Evolutionary conservation across 2,888 invertebrate species (phyloP).

Genomic region (Pristionchus mayeri): DNA sequence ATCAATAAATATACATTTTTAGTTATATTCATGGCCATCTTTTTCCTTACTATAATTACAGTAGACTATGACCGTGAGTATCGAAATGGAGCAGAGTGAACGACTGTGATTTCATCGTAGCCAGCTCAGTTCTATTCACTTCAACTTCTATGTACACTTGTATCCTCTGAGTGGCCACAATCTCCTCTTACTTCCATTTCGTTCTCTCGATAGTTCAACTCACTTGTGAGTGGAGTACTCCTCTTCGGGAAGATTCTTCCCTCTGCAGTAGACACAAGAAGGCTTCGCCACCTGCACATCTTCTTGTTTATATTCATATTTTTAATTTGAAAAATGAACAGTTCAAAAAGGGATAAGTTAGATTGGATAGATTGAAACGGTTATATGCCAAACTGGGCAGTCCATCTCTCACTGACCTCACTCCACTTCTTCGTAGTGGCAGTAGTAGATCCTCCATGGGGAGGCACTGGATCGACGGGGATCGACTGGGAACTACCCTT

Average conservation of each 20-base stretch:
- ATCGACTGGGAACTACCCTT: background rate
- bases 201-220: background rate
- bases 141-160: background rate
- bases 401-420: constrained; percentile 43
- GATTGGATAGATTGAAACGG: no score
- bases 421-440: background rate
- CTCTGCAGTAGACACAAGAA: background rate
- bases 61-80: no score
- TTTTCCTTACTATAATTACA: no score
- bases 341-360: no score
- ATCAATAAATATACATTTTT: no score
- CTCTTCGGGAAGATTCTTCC: background rate
- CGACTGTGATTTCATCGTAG: no score
- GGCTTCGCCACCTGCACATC: background rate
- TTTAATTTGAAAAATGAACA: background rate
- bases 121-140: background rate
- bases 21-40: no score
- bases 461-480: constrained; percentile 32
- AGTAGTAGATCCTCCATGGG: background rate
- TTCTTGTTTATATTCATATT: background rate
- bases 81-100: no score
- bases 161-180: background rate
- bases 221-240: background rate
- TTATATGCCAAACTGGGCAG: no score
- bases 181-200: background rate